Conservation (phyloP, 2,797 vertebrate species). For the Mormyrus hasselquistii region DNA sequence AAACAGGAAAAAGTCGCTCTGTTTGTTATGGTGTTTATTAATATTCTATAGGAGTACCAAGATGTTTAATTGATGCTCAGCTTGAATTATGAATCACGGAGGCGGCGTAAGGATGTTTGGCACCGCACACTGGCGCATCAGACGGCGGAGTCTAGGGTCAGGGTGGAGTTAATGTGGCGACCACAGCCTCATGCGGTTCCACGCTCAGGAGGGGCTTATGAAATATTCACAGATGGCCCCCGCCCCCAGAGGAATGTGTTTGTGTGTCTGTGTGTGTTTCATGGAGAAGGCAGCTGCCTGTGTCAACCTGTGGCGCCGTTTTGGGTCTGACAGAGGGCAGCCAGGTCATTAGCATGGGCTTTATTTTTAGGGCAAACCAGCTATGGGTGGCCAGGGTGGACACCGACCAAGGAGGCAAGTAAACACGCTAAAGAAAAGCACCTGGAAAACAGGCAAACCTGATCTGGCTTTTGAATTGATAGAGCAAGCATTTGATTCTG, state of each 20-base stretch:
- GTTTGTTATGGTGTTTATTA: conserved; percentile 1
- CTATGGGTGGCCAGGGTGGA: neutral
- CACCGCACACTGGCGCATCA: neutral
- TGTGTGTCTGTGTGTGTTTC: neutral
- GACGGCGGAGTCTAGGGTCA: neutral
- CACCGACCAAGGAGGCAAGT: neutral
- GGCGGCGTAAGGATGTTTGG: neutral
- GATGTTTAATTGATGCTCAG: conserved; percentile 6
- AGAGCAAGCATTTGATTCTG: neutral
- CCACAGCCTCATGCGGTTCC: conserved; percentile 21
- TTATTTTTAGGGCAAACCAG: neutral
- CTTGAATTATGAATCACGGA: conserved; percentile 6
- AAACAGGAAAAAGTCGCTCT: neutral
- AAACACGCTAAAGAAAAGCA: neutral
- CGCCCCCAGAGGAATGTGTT: neutral
- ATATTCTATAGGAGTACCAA: neutral
- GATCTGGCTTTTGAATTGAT: neutral
- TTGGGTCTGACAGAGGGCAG: neutral
- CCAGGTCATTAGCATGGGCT: neutral
- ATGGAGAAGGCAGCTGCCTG: neutral
- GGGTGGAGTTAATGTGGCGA: neutral
- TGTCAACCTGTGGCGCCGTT: neutral
- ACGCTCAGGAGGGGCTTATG: conserved; percentile 33
- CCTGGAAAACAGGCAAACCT: neutral
- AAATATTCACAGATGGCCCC: conserved; percentile 33